Conservation (phyloP, 92 coral and sea anemone species). For the Heteractis magnifica region DNA sequence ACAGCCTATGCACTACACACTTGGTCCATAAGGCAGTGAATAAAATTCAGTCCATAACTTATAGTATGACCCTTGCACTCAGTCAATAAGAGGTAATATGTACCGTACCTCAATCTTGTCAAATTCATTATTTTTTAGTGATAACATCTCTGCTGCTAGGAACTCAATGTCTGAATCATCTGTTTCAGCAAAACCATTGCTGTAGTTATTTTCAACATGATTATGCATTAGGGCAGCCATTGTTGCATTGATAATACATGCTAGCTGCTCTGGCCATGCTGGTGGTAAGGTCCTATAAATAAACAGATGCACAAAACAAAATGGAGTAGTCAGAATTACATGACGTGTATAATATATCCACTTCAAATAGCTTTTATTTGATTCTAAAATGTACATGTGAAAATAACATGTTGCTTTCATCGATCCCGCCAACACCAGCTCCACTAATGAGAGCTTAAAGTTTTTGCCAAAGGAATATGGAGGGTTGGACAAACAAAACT, state of each 20-base stretch:
- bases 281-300: neutral
- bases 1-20: too few relatives aligned
- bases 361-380: too few relatives aligned
- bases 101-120: conserved; percentile 4
- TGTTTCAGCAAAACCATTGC: conserved; percentile 3
- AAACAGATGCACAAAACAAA: neutral
- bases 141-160: conserved; percentile 9
- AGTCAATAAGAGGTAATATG: neutral
- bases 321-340: neutral
- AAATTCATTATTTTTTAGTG: neutral
- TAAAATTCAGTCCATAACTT: too few relatives aligned
- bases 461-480: too few relatives aligned
- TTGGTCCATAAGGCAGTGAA: too few relatives aligned
- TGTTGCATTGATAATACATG: conserved; percentile 16
- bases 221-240: conserved; percentile 3
- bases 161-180: neutral
- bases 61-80: neutral
- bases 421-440: too few relatives aligned
- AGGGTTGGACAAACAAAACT: too few relatives aligned
- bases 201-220: neutral
- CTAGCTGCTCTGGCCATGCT: conserved; percentile 5
- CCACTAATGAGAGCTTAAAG: too few relatives aligned
- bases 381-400: too few relatives aligned
- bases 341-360: too few relatives aligned
- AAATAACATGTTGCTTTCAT: too few relatives aligned